Evolutionary conservation across 1,140 invertebrate species (phyloP).

Genomic region (Heliothis virescens): DNA sequence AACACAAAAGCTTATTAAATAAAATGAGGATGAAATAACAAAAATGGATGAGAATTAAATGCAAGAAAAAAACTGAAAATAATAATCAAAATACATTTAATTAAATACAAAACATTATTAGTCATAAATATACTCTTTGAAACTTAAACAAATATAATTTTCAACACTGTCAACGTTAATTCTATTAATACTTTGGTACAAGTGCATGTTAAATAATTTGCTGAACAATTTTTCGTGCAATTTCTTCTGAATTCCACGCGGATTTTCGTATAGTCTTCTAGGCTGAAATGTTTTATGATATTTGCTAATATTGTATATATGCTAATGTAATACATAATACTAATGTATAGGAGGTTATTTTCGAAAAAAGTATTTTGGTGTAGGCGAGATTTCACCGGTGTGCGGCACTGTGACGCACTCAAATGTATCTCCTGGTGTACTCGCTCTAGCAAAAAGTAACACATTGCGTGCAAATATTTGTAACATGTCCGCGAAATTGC

Average conservation of each 20-base stretch:
- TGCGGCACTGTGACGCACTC: too few relatives aligned
- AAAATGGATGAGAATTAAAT: neutral
- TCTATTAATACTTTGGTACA: neutral
- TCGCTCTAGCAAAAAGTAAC: too few relatives aligned
- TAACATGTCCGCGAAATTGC: too few relatives aligned
- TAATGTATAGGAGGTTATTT: too few relatives aligned
- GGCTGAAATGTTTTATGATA: conserved; percentile 4
- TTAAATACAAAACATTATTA: conserved; percentile 8
- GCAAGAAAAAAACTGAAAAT: neutral
- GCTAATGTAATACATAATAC: too few relatives aligned
- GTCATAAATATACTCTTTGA: neutral
- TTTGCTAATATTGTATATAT: too few relatives aligned
- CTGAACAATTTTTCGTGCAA: neutral
- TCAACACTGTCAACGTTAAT: neutral
- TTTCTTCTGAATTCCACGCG: neutral
- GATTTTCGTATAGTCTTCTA: neutral
- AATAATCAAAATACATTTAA: conserved; percentile 8
- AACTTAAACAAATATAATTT: conserved; percentile 9
- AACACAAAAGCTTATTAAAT: too few relatives aligned
- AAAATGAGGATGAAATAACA: neutral
- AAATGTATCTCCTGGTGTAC: too few relatives aligned
- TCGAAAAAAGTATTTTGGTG: too few relatives aligned
- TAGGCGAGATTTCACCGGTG: too few relatives aligned
- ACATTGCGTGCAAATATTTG: too few relatives aligned
- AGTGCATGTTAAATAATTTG: neutral